Conservation (phyloP, 2,888 invertebrate species). For the Crioceris asparagi region DNA sequence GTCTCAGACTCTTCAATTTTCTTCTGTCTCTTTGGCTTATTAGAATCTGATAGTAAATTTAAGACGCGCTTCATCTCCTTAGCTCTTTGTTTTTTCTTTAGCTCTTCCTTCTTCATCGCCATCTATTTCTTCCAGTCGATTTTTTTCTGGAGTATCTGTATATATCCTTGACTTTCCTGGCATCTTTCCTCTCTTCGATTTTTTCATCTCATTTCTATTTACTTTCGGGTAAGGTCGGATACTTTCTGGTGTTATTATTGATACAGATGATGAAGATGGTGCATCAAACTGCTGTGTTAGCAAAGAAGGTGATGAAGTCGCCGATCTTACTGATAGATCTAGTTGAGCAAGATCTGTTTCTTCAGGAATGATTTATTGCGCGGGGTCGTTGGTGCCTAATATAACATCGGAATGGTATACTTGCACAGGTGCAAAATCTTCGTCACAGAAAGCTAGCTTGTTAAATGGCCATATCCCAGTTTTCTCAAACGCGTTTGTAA, state of each 20-base stretch:
- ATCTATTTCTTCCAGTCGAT: slow-evolving; percentile 2
- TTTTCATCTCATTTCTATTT: slow-evolving; percentile 1
- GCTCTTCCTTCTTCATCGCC: slow-evolving; percentile 7
- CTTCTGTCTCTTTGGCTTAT: neutral
- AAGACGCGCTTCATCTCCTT: slow-evolving; percentile 9
- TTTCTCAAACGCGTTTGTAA: slow-evolving; percentile 16
- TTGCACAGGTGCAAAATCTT: neutral
- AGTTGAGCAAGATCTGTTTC: neutral
- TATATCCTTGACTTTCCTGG: slow-evolving; percentile 6
- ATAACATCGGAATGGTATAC: neutral
- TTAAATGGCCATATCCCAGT: slow-evolving; percentile 18
- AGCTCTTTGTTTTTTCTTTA: slow-evolving; percentile 4
- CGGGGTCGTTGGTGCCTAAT: neutral
- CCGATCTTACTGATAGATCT: neutral
- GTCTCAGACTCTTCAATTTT: neutral
- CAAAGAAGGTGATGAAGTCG: neutral
- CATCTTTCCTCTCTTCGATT: slow-evolving; percentile 2
- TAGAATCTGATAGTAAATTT: neutral
- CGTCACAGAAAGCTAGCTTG: neutral
- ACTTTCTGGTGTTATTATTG: slow-evolving; percentile 4
- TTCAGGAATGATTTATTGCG: neutral
- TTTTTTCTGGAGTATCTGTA: slow-evolving; percentile 6
- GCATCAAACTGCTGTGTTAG: neutral
- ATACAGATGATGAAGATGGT: neutral
- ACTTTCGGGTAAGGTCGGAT: slow-evolving; percentile 5